Percentiles rank a stretch among this genome's conserved stretches.
Evolutionary conservation across 2,797 vertebrate genomes (phyloP).

Genomic region (Neosalanx taihuensis): DNA sequence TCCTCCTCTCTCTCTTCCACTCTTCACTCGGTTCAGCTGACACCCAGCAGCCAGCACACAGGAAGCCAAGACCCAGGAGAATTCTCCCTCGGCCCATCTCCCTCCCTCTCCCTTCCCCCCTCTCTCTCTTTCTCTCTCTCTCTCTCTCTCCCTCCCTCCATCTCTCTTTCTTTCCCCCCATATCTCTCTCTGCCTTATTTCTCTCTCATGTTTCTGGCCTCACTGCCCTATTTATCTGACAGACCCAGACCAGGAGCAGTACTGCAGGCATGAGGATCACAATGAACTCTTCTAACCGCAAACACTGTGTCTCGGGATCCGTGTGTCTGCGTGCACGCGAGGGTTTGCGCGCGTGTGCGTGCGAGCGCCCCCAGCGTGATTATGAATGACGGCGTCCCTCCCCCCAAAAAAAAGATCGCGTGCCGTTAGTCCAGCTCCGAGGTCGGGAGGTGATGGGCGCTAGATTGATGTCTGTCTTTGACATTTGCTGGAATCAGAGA

Average conservation of each 20-base stretch:
- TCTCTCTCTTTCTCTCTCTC: conserved; percentile 2
- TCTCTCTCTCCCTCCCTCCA: not conserved
- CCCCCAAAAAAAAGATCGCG: not conserved
- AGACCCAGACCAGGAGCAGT: not conserved
- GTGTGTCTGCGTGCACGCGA: not conserved
- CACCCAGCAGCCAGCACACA: too few species aligned
- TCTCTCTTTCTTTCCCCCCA: not conserved
- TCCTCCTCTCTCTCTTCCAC: too few species aligned
- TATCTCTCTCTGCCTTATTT: not conserved
- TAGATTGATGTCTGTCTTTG: not conserved
- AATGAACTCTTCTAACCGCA: not conserved
- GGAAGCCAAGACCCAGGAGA: too few species aligned
- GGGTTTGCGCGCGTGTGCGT: not conserved
- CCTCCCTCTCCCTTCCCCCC: not conserved
- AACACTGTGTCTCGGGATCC: not conserved
- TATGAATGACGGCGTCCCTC: too few species aligned
- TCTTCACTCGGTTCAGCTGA: too few species aligned
- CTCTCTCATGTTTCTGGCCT: conserved; percentile 12
- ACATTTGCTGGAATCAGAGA: conserved; percentile 23
- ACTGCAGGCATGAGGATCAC: not conserved
- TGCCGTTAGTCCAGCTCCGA: not conserved
- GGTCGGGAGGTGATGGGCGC: conserved; percentile 4
- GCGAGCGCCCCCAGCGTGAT: too few species aligned
- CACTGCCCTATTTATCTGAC: conserved; percentile 1
- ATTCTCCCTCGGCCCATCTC: not conserved